These are phyloP conservation scores for Nothobranchius kuhntae DNA, from an alignment of 2,113 vertebrate genomes.

Conservation along the genomic window DNA sequence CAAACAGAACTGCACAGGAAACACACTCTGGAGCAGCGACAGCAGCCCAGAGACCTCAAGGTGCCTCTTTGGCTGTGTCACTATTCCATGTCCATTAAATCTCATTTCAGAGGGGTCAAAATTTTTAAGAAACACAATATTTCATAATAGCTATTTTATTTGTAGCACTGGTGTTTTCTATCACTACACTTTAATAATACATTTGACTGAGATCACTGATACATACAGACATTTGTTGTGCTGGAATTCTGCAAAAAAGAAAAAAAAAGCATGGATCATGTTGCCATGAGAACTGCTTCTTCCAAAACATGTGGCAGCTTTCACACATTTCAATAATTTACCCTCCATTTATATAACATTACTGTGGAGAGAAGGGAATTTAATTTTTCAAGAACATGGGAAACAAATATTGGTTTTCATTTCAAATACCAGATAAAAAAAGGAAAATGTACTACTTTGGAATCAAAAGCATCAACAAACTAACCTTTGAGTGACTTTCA, in stretches of 20 bases:
- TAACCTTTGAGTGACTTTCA: too few relatives aligned
- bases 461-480: too few relatives aligned
- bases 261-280: slow-evolving; percentile 11
- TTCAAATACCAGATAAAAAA: too few relatives aligned
- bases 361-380: not conserved
- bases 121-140: not conserved
- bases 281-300: slow-evolving; percentile 29
- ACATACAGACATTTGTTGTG: not conserved
- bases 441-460: too few relatives aligned
- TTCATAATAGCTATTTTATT: not conserved
- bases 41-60: slow-evolving; percentile 99
- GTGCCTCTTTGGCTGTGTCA: slow-evolving; percentile 63
- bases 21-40: slow-evolving; percentile 96
- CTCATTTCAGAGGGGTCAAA: not conserved
- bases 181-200: too few relatives aligned
- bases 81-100: not conserved
- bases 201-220: too few relatives aligned
- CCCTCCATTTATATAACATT: not conserved
- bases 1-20: slow-evolving; percentile 96
- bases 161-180: too few relatives aligned
- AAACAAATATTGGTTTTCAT: too few relatives aligned
- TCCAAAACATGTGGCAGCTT: slow-evolving; percentile 16
- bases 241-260: too few relatives aligned
- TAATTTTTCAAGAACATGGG: slow-evolving; percentile 5
- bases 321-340: slow-evolving; percentile 11